Base-by-base conservation (phyloP, 2,797 vertebrate genomes). In the Picus viridis region DNA sequence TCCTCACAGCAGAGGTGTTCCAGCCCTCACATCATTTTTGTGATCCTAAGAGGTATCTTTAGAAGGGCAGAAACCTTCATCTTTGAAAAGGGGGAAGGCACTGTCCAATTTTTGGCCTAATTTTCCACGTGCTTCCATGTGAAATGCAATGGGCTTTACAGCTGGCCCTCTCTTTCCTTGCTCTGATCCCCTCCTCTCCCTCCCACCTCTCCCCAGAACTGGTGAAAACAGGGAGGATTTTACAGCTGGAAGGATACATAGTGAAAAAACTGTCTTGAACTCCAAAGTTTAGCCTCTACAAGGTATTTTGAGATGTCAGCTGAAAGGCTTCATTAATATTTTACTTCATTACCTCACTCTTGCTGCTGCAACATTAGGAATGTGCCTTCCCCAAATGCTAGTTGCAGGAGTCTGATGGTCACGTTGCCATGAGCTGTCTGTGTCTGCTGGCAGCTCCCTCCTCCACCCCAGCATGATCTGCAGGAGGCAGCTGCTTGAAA, bases 311-410 rank as follows among this genome's bases (percentile, higher is more conserved):
- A 81, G 47, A 79, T 68, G 63, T 80, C 87, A 83, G 71, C 71
- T 63, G 68, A 89, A 86, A 86, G 17, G 32, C 29, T 39, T 96
- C 90, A 83, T 96, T 90, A 96, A 90, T 94, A 88, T 93, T 95
- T 95, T 69, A 91, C 68, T 73, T 73, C 67, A 91, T 92, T 92
- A 91, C 91, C 58, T 94, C 82, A 83, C 56, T 65, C 84, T 41
- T 61, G 76, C 74, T 86, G 51, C 83, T 80, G 78, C 14, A 58
- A 57, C 10, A 6, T 78, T 67, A 61, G 75, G 81, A 74, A 56
- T 47, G n/a, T 73, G 62, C 80, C 74, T 88, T 81, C 72, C 54
- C 72, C 12, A 7, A 59, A 63, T 26, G 83, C 39, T 91, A 82
- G 30, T 74, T 82, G 12, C 24, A 18, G 67, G 49, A 71, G 29